phyloP scores from a whole-genome alignment of 2,888 invertebrate genomes.

The Poecilobothrus nobilitatus region DNA sequence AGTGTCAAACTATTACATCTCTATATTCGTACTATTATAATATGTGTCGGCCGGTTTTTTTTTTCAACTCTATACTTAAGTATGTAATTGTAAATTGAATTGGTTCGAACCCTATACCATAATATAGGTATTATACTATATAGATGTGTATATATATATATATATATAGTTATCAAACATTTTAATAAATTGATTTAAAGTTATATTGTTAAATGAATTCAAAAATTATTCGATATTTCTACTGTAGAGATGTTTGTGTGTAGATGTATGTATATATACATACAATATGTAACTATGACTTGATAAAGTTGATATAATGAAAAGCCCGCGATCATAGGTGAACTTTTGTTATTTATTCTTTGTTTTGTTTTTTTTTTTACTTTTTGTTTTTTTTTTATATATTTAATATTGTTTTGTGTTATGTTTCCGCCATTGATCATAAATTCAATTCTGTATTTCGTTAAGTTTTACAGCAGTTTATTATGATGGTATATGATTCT shows the following conservation, averaged over 20 bases:
- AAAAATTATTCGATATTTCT: no score
- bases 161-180: no score
- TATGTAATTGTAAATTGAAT: not conserved
- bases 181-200: no score
- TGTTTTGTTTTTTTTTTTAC: not conserved
- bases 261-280: no score
- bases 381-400: not conserved
- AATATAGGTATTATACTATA: no score
- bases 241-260: no score
- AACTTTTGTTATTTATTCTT: not conserved
- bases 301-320: not conserved
- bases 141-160: no score
- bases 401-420: not conserved
- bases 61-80: not conserved
- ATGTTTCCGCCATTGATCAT: not conserved
- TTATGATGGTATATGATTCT: not conserved
- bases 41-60: not conserved
- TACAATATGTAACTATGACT: not conserved
- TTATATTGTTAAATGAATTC: no score
- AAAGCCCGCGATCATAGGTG: not conserved
- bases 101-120: not conserved
- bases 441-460: not conserved
- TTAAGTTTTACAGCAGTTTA: not conserved
- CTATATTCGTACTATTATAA: not conserved
- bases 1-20: constrained; percentile 1